These are phyloP conservation scores for Pseudomyrmex gracilis DNA, from an alignment of 1,140 invertebrate genomes.

Conservation along the genomic window DNA sequence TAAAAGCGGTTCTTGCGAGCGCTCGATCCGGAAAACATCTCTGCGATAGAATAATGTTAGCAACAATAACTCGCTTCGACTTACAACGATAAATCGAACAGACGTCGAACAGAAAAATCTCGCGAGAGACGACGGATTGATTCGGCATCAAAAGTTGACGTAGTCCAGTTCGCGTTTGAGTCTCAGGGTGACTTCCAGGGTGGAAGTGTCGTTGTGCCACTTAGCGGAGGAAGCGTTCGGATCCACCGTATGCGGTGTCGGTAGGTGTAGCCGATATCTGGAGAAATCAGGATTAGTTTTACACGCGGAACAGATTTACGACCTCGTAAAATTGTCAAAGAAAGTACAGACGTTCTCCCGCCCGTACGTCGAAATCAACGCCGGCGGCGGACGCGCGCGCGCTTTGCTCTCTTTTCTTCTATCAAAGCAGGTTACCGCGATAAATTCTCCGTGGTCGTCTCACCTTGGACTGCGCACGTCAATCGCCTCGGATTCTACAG, in stretches of 20 bases:
- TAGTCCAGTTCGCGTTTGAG: conserved; percentile 92
- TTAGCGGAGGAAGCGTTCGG: conserved; percentile 92
- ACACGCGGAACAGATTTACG: conserved; percentile 51
- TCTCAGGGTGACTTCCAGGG: conserved; percentile 89
- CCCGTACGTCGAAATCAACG: conserved; percentile 15
- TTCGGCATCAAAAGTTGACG: conserved; percentile 90
- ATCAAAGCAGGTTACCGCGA: conserved; percentile 27
- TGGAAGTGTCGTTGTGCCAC: conserved; percentile 90
- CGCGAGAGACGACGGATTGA: background rate
- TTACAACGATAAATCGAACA: background rate
- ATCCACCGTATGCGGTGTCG: conserved; percentile 92
- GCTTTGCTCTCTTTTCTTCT: conserved; percentile 12
- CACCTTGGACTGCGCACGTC: conserved; percentile 87
- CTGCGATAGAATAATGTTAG: background rate
- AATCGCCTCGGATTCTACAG: conserved; percentile 89
- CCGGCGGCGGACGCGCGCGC: background rate
- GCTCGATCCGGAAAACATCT: background rate
- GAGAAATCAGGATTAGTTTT: conserved; percentile 59
- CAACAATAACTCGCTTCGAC: background rate
- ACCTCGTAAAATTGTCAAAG: conserved; percentile 64
- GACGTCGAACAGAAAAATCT: no score
- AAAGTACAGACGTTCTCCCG: conserved; percentile 21
- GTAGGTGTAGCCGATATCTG: conserved; percentile 89
- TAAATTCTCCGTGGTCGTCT: conserved; percentile 62
- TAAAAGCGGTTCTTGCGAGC: no score